Evolutionary conservation across 2,888 invertebrate species (phyloP).

Genomic region (Xanthostigma xanthostigma): DNA sequence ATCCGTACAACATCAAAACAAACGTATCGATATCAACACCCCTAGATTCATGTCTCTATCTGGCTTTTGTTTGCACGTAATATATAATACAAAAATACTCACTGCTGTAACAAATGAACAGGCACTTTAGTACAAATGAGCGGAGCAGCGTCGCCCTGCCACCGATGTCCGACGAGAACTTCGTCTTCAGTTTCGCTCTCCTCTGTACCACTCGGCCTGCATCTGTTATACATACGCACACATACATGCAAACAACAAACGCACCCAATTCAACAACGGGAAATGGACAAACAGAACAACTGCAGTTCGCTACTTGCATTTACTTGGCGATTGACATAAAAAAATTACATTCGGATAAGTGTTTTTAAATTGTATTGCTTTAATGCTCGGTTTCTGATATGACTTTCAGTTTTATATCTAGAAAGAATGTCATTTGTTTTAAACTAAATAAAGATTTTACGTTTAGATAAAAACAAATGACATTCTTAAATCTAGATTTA

Average conservation of each 20-base stretch:
- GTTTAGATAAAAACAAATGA: too few species aligned
- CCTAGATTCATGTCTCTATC: too few species aligned
- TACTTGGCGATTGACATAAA: slow-evolving; percentile 3
- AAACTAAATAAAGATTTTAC: too few species aligned
- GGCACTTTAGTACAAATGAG: slow-evolving; percentile 6
- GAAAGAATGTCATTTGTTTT: too few species aligned
- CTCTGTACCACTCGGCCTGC: slow-evolving; percentile 47
- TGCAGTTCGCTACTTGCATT: slow-evolving; percentile 26
- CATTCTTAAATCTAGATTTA: too few species aligned
- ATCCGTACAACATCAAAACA: too few species aligned
- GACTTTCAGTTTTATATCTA: too few species aligned
- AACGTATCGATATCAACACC: too few species aligned
- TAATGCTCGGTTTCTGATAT: too few species aligned
- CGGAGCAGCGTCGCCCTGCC: slow-evolving; percentile 7
- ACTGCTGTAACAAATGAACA: slow-evolving; percentile 28
- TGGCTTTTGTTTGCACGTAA: too few species aligned
- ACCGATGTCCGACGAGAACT: slow-evolving; percentile 26
- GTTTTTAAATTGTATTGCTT: too few species aligned
- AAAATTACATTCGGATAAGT: slow-evolving; percentile 5
- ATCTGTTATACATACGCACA: slow-evolving; percentile 22
- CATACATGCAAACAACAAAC: slow-evolving; percentile 26
- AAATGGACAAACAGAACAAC: slow-evolving; percentile 28
- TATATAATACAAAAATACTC: slow-evolving; percentile 20
- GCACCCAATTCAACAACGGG: slow-evolving; percentile 21
- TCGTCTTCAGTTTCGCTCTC: slow-evolving; percentile 67